phyloP scores from a whole-genome alignment of 2,797 vertebrate species.

The Pygocentrus nattereri region DNA sequence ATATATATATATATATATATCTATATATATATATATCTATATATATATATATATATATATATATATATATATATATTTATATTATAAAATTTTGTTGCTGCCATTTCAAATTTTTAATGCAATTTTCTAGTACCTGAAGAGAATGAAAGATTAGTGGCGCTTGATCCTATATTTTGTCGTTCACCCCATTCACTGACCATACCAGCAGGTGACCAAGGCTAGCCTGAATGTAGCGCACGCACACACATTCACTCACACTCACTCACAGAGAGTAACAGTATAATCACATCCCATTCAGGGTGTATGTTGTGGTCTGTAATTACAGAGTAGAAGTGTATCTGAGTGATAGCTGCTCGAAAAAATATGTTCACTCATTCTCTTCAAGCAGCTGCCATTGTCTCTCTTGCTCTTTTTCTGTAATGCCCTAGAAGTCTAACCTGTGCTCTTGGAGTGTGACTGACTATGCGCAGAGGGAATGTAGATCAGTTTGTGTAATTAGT shows the following conservation, averaged over 20 bases:
- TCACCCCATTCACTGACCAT: background rate
- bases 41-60: no score
- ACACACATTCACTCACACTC: constrained; percentile 3
- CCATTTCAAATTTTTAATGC: no score
- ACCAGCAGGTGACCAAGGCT: background rate
- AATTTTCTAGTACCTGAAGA: no score
- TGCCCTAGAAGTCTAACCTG: constrained; percentile 29
- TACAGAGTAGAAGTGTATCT: constrained; percentile 42
- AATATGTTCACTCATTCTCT: constrained; percentile 34
- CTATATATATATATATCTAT: no score
- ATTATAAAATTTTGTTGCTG: no score
- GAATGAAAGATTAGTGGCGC: no score
- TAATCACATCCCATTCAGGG: constrained; percentile 48
- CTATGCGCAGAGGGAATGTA: constrained; percentile 29
- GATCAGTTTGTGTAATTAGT: constrained; percentile 56
- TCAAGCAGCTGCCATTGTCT: background rate
- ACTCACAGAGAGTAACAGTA: constrained; percentile 32
- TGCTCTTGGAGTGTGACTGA: constrained; percentile 30
- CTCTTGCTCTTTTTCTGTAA: constrained; percentile 10
- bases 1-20: no score
- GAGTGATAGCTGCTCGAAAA: constrained; percentile 43
- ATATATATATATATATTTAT: no score
- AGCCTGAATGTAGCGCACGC: constrained; percentile 2
- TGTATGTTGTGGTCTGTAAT: constrained; percentile 54
- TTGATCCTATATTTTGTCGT: background rate